Evolutionary conservation across 2,888 invertebrate genomes (phyloP), one percentile per base, ranked within the genome.

Genomic region (Melolontha melolontha): DNA sequence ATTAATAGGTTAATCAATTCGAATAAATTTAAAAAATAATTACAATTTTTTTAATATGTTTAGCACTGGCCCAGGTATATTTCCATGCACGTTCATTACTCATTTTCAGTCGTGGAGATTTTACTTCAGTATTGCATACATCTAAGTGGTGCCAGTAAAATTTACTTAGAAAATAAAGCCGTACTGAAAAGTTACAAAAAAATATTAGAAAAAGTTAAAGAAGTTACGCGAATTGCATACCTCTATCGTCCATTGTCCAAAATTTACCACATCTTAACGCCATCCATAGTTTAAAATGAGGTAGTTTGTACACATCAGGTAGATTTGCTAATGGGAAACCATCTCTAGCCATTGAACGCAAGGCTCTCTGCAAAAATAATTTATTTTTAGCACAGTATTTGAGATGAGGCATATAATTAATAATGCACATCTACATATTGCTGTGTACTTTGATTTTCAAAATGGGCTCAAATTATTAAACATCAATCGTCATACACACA

Each of bases 251-350:
- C 67, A 73, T 74, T 1, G 75, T 77, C 77, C 79, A 79, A 65
- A 64, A 75, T 71, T 74, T 76, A 5, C 77, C 75, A 65, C 76
- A 76, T 62, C 83, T 74, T 57, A 79, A 68, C 42, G 79, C 74
- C 76, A 82, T 75, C 84, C 84, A 84, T 7, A 82, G 70, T 72
- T 77, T 77, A 65, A 84, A 83, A 69, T 80, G 79, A 0, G 83
- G 83, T 34, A 84, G 73, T 69, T 76, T 79, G 64, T 82, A 72
- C 22, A 76, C 75, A 12, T 82, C 76, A 1, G 83, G 83, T 50
- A 84, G 74, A 66, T 78, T 79, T 1, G 83, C 83, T 12, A 84
- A 70, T 7, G 82, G 81, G 72, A 75, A 84, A 10, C 82, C 82
- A 75, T 84, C 84, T 22, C 78, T 74, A 2, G 81, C 83, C 74